Evolutionary conservation across 2,888 invertebrate species (phyloP), one percentile per base, ranked within the genome.

Genomic region (Phrixothrix hirtus): DNA sequence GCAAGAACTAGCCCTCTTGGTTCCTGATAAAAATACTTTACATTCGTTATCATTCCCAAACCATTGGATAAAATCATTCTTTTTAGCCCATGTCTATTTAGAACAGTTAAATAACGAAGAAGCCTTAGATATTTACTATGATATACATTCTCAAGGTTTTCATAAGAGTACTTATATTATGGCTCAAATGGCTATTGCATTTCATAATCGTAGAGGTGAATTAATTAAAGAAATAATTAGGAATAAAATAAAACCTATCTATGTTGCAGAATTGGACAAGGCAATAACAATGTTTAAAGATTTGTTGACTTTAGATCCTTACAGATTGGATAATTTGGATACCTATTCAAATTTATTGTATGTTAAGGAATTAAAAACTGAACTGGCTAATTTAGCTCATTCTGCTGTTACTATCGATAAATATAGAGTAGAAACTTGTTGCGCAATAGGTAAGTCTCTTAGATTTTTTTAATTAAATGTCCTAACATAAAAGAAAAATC

Each of bases 371-470:
- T 84, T 92, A 77, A 85, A 91, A 68, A 92, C 90, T 61, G 94
- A 96, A 73, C 80, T 99, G 61, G 93, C 96, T 1, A 86, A 92
- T 73, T 80, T 99, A 57, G 98, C 98, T 0, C 95, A 98, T 69
- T 88, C 88, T 67, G 93, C 95, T 32, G 91, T 92, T 42, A 88
- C 91, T 66, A 92, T 96, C 63, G 96, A 99, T 75, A 97, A 97
- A 77, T 99, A 96, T 72, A 81, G 93, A 62, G 92, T 95, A 13
- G 97, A 99, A 78, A 98, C 98, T 0, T 98, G 98, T 75, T 96
- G 95, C 77, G 93, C 98, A 59, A 92, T 99, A 71, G 97, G 95
- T 88, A 77, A 78, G 77, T 17, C 1, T 15, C 15, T 36, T 10
- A 41, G 1, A 0, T 7, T 11, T 6, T 29, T 16, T 3, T 11